Percentiles rank a stretch among this genome's conserved stretches.
Conservation (phyloP, 1,140 invertebrate genomes). For the Drosophila bocqueti region DNA sequence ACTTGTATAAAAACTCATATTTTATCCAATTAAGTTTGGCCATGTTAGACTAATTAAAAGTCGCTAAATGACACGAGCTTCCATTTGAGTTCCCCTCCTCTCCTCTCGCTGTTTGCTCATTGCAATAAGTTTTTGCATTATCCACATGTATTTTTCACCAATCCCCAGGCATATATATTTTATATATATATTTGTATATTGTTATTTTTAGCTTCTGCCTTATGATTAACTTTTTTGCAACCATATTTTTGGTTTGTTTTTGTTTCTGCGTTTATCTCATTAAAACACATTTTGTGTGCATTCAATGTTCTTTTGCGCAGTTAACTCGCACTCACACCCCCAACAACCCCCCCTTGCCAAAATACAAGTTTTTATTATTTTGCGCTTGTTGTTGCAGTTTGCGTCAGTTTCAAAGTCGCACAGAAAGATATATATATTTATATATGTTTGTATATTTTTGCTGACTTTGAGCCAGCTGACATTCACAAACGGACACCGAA, state of each 20-base stretch:
- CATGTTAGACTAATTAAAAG: slow-evolving; percentile 48
- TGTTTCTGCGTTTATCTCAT: slow-evolving; percentile 70
- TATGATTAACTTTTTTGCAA: slow-evolving; percentile 46
- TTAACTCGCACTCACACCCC: neutral
- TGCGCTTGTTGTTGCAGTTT: slow-evolving; percentile 39
- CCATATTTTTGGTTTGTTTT: slow-evolving; percentile 18
- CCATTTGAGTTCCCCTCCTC: slow-evolving; percentile 11
- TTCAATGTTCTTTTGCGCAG: slow-evolving; percentile 49
- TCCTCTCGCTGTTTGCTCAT: neutral
- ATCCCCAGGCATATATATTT: slow-evolving; percentile 1
- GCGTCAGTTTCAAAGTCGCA: slow-evolving; percentile 24
- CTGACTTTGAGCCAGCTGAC: slow-evolving; percentile 29
- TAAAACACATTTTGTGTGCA: slow-evolving; percentile 73
- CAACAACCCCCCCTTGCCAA: neutral
- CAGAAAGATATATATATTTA: neutral
- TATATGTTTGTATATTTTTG: neutral
- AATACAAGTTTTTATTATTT: slow-evolving; percentile 33
- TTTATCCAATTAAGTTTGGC: slow-evolving; percentile 33
- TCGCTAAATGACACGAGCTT: slow-evolving; percentile 40
- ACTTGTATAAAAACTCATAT: slow-evolving; percentile 7
- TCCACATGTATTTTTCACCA: slow-evolving; percentile 11
- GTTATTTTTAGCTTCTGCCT: slow-evolving; percentile 38
- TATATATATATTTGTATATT: neutral
- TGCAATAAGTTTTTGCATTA: slow-evolving; percentile 47
- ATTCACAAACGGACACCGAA: slow-evolving; percentile 14